Evolutionary conservation across 2,888 invertebrate genomes (phyloP), one percentile per base, ranked within the genome.

Genomic region (Heliconius ethilla): DNA sequence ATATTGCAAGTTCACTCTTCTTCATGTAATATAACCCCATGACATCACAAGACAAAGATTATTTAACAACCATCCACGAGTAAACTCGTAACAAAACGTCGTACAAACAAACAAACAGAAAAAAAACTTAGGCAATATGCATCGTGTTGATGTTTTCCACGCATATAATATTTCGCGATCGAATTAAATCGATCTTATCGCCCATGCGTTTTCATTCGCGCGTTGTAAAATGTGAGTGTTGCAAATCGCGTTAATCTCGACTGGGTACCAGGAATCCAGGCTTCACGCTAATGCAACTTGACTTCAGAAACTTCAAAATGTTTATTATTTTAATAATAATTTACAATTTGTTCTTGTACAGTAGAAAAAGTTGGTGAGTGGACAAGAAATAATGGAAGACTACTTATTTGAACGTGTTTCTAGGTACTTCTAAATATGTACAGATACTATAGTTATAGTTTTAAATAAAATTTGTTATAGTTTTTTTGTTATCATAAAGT

Each of bases 141-240:
- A 77, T 70, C 77, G 75, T 78, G 83, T 80, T 80, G 83, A 82
- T 82, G 81, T 84, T 86, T 89, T 87, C 88, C 89, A 89, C 89
- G 90, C 87, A 83, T 89, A 90, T 91, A 88, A 87, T 84, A 87
- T 90, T 91, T 89, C 90, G 86, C 89, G 85, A 89, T 89, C 88
- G 86, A 86, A 87, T 88, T 87, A 87, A 87, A 82, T 79, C 83
- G 89, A 89, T 89, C 83, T 88, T 89, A 90, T 90, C 89, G 82
- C 81, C 40, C 81, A 79, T 85, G 86, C 87, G 87, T 89, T 89
- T 88, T 88, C 85, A 88, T 88, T 86, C 86, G 82, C 84, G 85
- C 84, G 84, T 84, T 85, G 83, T 84, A 80, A 82, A 85, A 85
- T 85, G 86, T 86, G 84, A 83, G 85, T 67, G 67, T 67, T 67